Evolutionary conservation across 1,140 invertebrate species (phyloP).

Genomic region (Sarcophaga peregrina): DNA sequence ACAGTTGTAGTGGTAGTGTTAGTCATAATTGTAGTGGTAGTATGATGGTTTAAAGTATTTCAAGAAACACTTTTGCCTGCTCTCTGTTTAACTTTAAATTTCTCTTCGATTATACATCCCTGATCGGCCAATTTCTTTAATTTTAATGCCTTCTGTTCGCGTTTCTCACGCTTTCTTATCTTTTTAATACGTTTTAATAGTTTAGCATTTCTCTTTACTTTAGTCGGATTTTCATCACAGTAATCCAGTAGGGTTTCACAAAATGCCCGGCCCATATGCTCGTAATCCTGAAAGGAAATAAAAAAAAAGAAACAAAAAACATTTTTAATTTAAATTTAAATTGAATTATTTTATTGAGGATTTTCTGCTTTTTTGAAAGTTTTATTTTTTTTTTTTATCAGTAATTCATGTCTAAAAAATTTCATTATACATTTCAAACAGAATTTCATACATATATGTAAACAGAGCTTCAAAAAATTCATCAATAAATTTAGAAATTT

Average conservation of each 20-base stretch:
- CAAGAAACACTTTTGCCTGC: constrained; percentile 65
- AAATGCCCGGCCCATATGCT: constrained; percentile 86
- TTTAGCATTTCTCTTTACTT: constrained; percentile 82
- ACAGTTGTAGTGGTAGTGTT: background rate
- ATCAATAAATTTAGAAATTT: too few relatives aligned
- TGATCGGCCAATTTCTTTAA: constrained; percentile 67
- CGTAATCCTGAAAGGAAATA: constrained; percentile 69
- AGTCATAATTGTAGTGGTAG: background rate
- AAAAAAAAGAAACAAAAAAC: constrained; percentile 19
- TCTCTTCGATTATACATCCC: constrained; percentile 66
- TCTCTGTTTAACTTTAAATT: constrained; percentile 63
- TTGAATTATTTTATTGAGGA: background rate
- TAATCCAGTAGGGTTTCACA: constrained; percentile 93
- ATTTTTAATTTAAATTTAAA: background rate
- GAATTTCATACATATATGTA: too few relatives aligned
- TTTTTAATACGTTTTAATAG: constrained; percentile 81
- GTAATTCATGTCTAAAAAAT: too few relatives aligned
- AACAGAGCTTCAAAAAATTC: too few relatives aligned
- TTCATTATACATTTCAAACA: too few relatives aligned
- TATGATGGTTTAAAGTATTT: constrained; percentile 37
- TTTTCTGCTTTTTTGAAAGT: too few relatives aligned
- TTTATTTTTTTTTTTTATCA: too few relatives aligned
- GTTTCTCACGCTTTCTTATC: constrained; percentile 72
- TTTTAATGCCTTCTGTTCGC: constrained; percentile 66
- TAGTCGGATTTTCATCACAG: constrained; percentile 87